Conservation (phyloP, 64 coral and sea anemone genomes). For the Dendronephthya gigantea region DNA sequence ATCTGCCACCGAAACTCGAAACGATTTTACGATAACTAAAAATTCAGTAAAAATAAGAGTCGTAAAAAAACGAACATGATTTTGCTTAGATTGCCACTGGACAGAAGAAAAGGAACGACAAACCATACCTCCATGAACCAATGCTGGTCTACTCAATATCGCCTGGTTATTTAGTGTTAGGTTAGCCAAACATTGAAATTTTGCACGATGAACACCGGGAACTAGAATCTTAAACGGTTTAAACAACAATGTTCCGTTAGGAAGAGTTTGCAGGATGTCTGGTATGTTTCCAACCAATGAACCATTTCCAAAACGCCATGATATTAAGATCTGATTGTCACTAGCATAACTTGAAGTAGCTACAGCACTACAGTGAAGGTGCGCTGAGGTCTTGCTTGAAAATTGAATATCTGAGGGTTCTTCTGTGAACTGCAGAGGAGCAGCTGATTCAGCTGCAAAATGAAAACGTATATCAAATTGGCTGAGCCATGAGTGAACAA, state of each 20-base stretch:
- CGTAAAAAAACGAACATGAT: not conserved
- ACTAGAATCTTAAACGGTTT: not conserved
- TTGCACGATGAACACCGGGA: not conserved
- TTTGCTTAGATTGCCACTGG: not conserved
- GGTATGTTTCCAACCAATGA: not conserved
- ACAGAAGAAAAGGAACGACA: not conserved
- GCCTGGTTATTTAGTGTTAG: not conserved
- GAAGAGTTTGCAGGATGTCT: not conserved
- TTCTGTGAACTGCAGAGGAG: conserved; percentile 5
- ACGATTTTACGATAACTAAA: not conserved
- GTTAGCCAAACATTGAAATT: not conserved
- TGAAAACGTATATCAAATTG: not conserved
- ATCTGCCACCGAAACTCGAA: not conserved
- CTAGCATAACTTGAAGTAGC: not conserved
- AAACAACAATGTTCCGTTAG: conserved; percentile 9
- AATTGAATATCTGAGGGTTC: conserved; percentile 7
- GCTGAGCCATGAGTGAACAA: too few species aligned
- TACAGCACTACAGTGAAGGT: not conserved
- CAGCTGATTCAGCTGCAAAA: not conserved
- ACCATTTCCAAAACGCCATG: not conserved
- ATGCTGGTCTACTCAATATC: not conserved
- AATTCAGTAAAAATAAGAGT: not conserved
- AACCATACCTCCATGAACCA: not conserved
- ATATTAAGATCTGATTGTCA: not conserved
- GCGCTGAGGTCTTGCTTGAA: not conserved